Conservation (phyloP, 2,888 invertebrate species). For the Xestoiulus laeticollis region DNA sequence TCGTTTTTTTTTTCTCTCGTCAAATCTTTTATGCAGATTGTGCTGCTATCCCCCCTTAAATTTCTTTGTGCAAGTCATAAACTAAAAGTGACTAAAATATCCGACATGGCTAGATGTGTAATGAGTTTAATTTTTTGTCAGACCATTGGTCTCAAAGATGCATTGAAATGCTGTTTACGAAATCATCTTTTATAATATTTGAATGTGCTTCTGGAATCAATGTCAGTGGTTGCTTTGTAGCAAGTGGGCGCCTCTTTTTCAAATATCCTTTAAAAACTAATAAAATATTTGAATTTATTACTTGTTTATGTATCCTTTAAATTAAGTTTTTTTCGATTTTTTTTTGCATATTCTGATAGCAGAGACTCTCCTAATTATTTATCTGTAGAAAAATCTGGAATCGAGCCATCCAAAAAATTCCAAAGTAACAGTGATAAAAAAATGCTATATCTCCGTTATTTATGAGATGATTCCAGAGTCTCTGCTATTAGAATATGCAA, state of each 20-base stretch:
- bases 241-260: constrained; percentile 32
- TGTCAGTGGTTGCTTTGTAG: neutral
- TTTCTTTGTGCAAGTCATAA: neutral
- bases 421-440: too few relatives aligned
- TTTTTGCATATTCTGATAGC: too few relatives aligned
- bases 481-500: too few relatives aligned
- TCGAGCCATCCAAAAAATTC: too few relatives aligned
- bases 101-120: neutral
- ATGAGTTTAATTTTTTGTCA: neutral
- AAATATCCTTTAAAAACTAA: constrained; percentile 24
- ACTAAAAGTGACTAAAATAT: neutral
- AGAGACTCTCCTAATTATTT: too few relatives aligned
- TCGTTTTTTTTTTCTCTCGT: neutral
- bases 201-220: constrained; percentile 19
- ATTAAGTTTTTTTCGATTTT: too few relatives aligned
- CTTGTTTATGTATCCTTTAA: too few relatives aligned
- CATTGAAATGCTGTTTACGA: neutral
- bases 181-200: constrained; percentile 21
- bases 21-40: constrained; percentile 19
- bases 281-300: constrained; percentile 38
- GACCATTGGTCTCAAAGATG: neutral
- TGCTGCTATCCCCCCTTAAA: neutral
- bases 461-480: too few relatives aligned
- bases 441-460: too few relatives aligned
- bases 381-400: too few relatives aligned